These are phyloP conservation scores for Sinelater perroti DNA, from an alignment of 2,888 invertebrate species.

Conservation along the genomic window DNA sequence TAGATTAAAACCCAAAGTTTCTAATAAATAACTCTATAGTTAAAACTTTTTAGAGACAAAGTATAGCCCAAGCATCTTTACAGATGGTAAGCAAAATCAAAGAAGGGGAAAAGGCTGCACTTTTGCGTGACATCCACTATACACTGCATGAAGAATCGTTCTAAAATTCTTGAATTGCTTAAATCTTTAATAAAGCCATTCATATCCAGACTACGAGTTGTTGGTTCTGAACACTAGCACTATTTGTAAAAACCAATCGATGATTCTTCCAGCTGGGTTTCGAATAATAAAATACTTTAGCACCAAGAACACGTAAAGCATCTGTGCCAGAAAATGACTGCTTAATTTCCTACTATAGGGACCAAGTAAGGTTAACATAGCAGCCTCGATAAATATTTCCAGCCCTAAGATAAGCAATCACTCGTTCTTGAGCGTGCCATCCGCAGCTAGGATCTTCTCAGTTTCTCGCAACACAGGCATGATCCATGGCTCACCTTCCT, in stretches of 20 bases:
- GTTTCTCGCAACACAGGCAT: constrained; percentile 93
- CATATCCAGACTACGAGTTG: constrained; percentile 76
- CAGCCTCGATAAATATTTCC: constrained; percentile 78
- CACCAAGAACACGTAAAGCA: constrained; percentile 78
- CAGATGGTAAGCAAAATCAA: constrained; percentile 96
- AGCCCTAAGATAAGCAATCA: constrained; percentile 92
- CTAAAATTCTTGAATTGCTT: constrained; percentile 79
- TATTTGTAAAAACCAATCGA: constrained; percentile 82
- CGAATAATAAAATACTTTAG: constrained; percentile 83
- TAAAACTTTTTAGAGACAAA: constrained; percentile 91
- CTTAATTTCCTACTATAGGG: constrained; percentile 73
- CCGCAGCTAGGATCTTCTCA: constrained; percentile 83
- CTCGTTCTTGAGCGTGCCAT: constrained; percentile 89
- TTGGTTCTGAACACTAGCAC: constrained; percentile 90
- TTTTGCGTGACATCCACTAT: constrained; percentile 87
- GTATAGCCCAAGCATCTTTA: constrained; percentile 91
- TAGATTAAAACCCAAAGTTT: constrained; percentile 98
- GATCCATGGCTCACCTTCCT: constrained; percentile 96
- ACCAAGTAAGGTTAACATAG: constrained; percentile 86
- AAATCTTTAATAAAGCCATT: constrained; percentile 83
- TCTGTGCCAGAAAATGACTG: constrained; percentile 97
- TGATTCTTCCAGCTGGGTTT: constrained; percentile 98
- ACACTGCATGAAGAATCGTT: constrained; percentile 91
- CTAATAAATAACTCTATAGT: constrained; percentile 98
- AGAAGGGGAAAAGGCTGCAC: constrained; percentile 87